Evolutionary conservation across 2,797 vertebrate genomes (phyloP).

Genomic region (Alcedo atthis): DNA sequence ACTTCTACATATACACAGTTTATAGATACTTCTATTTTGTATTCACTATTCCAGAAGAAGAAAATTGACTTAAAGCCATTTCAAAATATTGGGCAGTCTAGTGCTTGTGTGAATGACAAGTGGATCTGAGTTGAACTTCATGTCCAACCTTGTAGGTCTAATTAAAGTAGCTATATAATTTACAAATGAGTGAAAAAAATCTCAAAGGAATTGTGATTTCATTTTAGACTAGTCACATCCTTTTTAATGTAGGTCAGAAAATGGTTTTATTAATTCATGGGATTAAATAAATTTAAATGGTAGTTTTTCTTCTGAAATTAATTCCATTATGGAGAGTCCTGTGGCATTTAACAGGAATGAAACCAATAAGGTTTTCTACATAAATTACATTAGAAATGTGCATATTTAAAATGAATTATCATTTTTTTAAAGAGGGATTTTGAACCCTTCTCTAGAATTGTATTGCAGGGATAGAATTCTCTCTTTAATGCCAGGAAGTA

Average conservation of each 20-base stretch:
- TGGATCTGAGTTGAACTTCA: neutral
- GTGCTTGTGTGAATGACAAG: neutral
- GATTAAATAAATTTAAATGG: neutral
- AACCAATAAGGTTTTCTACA: neutral
- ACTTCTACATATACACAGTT: neutral
- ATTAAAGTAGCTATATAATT: neutral
- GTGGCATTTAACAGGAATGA: neutral
- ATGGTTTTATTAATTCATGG: neutral
- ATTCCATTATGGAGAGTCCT: neutral
- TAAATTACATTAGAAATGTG: conserved; percentile 27
- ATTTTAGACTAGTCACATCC: neutral
- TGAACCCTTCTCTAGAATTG: neutral
- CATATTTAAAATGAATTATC: neutral
- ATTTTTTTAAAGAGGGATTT: neutral
- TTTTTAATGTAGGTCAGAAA: conserved; percentile 8
- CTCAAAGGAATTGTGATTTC: neutral
- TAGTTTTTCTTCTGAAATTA: conserved; percentile 16
- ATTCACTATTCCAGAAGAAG: neutral
- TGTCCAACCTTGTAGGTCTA: neutral
- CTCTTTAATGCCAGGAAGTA: neutral
- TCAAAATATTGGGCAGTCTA: neutral
- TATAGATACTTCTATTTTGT: neutral
- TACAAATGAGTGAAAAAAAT: neutral
- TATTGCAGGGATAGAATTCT: neutral
- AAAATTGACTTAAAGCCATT: neutral